phyloP scores from a whole-genome alignment of 2,888 invertebrate species.

The Amiota mariae region DNA sequence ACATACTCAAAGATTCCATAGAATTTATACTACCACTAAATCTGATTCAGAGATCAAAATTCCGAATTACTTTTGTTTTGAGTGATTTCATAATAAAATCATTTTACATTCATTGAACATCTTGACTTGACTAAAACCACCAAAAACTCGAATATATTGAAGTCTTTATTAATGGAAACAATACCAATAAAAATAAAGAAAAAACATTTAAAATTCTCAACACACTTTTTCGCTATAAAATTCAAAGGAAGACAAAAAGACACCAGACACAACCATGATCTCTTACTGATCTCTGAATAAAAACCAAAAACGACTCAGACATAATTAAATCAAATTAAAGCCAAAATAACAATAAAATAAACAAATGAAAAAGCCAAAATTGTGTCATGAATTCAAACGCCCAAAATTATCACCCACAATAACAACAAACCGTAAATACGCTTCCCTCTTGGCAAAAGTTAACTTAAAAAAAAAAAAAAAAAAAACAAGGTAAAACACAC shows the following conservation, averaged over 20 bases:
- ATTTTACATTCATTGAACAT: no score
- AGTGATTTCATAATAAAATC: no score
- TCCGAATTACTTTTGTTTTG: no score
- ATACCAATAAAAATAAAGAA: not conserved
- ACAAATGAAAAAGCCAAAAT: constrained; percentile 5
- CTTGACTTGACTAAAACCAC: no score
- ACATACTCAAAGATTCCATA: no score
- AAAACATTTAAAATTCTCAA: constrained; percentile 21
- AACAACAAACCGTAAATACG: constrained; percentile 24
- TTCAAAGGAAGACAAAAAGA: no score
- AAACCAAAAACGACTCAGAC: constrained; percentile 37
- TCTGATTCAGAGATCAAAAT: no score
- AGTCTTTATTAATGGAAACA: no score
- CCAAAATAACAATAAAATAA: not conserved
- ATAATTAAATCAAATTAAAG: constrained; percentile 38
- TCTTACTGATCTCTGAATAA: constrained; percentile 1
- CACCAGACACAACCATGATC: not conserved
- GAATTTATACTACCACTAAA: no score
- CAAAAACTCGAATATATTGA: no score
- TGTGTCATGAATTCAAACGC: constrained; percentile 42
- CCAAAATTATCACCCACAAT: constrained; percentile 14
- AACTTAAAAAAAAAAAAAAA: not conserved
- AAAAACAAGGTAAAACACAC: no score
- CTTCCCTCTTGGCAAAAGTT: constrained; percentile 25
- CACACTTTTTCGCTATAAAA: constrained; percentile 15